Conservation (phyloP, 2,113 vertebrate genomes). For the Sarotherodon lohbergeri region DNA sequence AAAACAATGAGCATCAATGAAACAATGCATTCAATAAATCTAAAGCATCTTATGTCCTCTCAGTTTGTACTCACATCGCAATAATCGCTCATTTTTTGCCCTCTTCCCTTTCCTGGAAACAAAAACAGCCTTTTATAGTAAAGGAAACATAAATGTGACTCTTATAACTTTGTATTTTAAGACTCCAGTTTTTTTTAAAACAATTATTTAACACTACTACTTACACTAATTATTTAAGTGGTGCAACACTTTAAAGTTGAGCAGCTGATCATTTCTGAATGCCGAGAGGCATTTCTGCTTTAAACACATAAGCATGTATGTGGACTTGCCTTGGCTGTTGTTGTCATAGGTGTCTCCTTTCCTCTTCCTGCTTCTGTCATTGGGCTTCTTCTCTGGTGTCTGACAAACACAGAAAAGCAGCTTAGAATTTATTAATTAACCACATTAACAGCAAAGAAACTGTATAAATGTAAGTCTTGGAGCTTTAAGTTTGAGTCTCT, state of each 20-base stretch:
- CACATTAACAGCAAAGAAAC: not conserved
- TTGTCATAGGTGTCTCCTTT: conserved; percentile 87
- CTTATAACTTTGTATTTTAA: not conserved
- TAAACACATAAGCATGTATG: not conserved
- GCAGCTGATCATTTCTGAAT: not conserved
- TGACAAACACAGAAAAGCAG: conserved; percentile 42
- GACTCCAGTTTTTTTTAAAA: not conserved
- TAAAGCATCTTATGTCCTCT: not conserved
- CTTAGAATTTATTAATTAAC: not conserved
- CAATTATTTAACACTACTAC: not conserved
- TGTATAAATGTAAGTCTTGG: not conserved
- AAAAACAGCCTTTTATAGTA: not conserved
- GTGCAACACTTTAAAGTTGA: not conserved
- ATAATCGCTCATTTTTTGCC: conserved; percentile 93
- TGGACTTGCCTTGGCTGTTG: conserved; percentile 78
- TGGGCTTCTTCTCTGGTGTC: conserved; percentile 92
- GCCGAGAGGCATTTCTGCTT: not conserved
- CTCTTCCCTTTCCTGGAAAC: conserved; percentile 84
- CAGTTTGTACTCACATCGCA: conserved; percentile 84
- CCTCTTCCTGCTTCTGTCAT: conserved; percentile 88
- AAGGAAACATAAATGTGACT: not conserved
- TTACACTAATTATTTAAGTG: not conserved
- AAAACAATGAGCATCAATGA: not conserved
- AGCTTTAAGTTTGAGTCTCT: not conserved
- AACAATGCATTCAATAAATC: not conserved